phyloP scores from a whole-genome alignment of 2,888 invertebrate species.

The Lordiphosa andalusiaca region DNA sequence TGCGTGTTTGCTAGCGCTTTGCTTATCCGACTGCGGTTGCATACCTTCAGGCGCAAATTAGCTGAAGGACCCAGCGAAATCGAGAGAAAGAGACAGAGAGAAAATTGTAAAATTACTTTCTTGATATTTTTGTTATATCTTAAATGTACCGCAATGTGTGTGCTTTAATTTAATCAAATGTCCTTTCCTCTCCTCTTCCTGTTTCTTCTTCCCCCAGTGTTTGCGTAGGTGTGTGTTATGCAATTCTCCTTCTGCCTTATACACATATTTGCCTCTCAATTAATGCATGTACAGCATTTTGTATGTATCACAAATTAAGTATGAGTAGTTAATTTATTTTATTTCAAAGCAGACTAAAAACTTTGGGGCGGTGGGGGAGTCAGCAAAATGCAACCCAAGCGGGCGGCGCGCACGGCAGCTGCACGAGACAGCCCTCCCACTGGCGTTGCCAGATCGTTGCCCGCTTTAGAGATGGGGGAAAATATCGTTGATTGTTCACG shows the following conservation, averaged over 20 bases:
- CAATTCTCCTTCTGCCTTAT: slow-evolving; percentile 26
- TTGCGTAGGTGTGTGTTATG: slow-evolving; percentile 28
- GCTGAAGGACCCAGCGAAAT: slow-evolving; percentile 52
- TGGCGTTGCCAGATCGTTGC: slow-evolving; percentile 15
- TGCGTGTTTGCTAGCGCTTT: slow-evolving; percentile 77
- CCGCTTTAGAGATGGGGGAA: slow-evolving; percentile 4
- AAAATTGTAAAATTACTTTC: slow-evolving; percentile 27
- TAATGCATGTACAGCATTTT: slow-evolving; percentile 31
- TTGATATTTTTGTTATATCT: not conserved
- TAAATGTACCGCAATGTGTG: slow-evolving; percentile 5
- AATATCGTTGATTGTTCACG: not conserved
- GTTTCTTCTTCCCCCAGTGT: slow-evolving; percentile 5
- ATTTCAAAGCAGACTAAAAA: slow-evolving; percentile 32
- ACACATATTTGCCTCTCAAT: slow-evolving; percentile 31
- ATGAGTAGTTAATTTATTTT: slow-evolving; percentile 47
- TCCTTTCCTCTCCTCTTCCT: slow-evolving; percentile 9
- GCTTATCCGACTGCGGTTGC: slow-evolving; percentile 80
- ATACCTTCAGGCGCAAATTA: slow-evolving; percentile 80
- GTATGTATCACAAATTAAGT: slow-evolving; percentile 33
- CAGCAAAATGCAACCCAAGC: slow-evolving; percentile 28
- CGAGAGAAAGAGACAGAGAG: slow-evolving; percentile 13
- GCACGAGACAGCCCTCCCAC: slow-evolving; percentile 29
- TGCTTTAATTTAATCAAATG: not conserved
- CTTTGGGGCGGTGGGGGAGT: slow-evolving; percentile 16
- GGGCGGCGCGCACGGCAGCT: slow-evolving; percentile 17